phyloP scores from a whole-genome alignment of 2,888 invertebrate genomes.

The Polydrusus tereticollis region DNA sequence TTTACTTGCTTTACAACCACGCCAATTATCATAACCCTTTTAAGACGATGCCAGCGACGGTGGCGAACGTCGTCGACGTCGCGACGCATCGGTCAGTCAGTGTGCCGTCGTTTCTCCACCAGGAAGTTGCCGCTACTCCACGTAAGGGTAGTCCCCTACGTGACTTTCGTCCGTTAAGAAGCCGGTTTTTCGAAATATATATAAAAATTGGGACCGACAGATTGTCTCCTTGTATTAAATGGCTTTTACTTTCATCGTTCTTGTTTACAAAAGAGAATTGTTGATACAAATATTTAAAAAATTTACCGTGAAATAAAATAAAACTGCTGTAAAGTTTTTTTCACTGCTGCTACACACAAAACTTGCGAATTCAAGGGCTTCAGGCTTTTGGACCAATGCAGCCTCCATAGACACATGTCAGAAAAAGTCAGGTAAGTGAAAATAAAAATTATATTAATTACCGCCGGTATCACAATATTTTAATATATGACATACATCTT shows the following conservation, averaged over 20 bases:
- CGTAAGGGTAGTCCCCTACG: conserved; percentile 19
- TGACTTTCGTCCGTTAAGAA: not conserved
- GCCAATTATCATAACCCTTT: conserved; percentile 6
- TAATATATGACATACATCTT: not conserved
- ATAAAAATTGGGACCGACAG: not conserved
- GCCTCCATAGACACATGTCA: conserved; percentile 66
- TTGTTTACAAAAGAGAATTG: no score
- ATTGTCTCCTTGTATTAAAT: no score
- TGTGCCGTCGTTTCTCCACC: conserved; percentile 63
- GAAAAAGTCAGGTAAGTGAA: conserved; percentile 59
- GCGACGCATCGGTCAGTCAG: conserved; percentile 62
- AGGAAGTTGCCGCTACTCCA: conserved; percentile 43
- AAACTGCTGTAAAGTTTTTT: no score
- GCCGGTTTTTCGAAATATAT: not conserved
- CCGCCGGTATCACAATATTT: not conserved
- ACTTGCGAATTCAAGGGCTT: conserved; percentile 58
- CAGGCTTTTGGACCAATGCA: conserved; percentile 63
- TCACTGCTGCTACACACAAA: no score
- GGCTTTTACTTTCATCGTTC: no score
- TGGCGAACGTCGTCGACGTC: conserved; percentile 61
- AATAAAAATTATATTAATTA: not conserved
- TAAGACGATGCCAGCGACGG: conserved; percentile 54
- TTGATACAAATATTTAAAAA: no score
- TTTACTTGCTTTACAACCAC: not conserved
- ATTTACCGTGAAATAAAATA: no score